Conservation (phyloP, 2,797 vertebrate genomes). For the Enteromius radiatus region DNA sequence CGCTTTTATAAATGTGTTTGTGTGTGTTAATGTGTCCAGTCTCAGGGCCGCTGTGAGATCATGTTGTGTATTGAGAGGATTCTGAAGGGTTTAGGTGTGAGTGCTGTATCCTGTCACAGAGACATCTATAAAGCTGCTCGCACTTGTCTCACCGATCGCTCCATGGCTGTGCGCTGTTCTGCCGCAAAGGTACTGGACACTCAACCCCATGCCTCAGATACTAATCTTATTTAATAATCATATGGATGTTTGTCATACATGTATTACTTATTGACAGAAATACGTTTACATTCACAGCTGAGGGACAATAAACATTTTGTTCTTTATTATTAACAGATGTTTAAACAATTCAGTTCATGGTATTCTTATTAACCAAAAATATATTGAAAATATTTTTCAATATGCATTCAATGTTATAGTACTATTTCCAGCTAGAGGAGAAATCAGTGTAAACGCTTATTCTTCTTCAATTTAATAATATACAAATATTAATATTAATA, state of each 20-base stretch:
- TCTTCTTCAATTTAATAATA: neutral
- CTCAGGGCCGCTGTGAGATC: conserved; percentile 94
- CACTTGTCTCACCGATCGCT: conserved; percentile 87
- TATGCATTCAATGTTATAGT: neutral
- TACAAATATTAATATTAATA: neutral
- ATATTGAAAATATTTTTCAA: neutral
- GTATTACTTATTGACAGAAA: neutral
- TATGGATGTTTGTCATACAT: neutral
- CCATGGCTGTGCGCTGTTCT: conserved; percentile 91
- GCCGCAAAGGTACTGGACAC: conserved; percentile 84
- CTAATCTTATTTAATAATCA: conserved; percentile 8
- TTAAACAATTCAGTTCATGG: neutral
- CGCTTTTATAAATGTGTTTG: neutral
- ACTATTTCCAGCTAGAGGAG: neutral
- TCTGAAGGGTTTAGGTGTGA: conserved; percentile 84
- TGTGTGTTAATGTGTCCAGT: conserved; percentile 74
- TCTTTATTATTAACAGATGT: neutral
- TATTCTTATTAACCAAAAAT: neutral
- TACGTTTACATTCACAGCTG: neutral
- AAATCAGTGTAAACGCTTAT: neutral
- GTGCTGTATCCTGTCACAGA: conserved; percentile 83
- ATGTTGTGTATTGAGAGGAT: conserved; percentile 89
- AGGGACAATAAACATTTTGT: neutral
- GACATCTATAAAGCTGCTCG: conserved; percentile 93
- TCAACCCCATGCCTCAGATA: neutral